Evolutionary conservation across 2,797 vertebrate genomes (phyloP).

Genomic region (Paedocypris micromegethes): DNA sequence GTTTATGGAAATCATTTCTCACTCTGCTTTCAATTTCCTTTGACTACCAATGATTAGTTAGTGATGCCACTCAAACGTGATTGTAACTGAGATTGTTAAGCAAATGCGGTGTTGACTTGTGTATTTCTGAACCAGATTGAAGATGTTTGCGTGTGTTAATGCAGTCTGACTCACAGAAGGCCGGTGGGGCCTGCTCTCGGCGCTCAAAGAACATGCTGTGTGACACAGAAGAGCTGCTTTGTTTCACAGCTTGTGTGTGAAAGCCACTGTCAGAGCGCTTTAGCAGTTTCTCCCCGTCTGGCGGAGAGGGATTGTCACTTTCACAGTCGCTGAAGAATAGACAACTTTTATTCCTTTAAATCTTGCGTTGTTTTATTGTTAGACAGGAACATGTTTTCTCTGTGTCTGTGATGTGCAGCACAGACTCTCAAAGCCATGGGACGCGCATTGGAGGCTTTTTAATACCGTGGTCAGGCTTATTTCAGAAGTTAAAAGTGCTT

Average conservation of each 20-base stretch:
- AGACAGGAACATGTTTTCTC: neutral
- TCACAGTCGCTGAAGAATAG: constrained; percentile 38
- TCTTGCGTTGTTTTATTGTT: constrained; percentile 27
- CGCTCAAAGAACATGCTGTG: constrained; percentile 63
- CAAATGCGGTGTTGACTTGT: neutral
- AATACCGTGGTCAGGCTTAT: constrained; percentile 19
- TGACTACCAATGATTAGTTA: too few relatives aligned
- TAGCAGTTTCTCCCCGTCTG: constrained; percentile 20
- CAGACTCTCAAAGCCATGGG: neutral
- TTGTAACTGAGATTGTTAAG: neutral
- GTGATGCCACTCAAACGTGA: too few relatives aligned
- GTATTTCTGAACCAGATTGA: constrained; percentile 31
- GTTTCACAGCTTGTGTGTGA: constrained; percentile 56
- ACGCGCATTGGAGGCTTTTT: constrained; percentile 13
- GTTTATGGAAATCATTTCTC: too few relatives aligned
- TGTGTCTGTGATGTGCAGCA: neutral
- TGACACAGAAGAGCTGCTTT: constrained; percentile 64
- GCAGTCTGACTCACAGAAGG: constrained; percentile 61
- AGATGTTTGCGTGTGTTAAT: constrained; percentile 40
- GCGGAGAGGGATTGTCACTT: constrained; percentile 41
- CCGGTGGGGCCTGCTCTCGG: constrained; percentile 54
- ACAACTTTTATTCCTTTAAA: constrained; percentile 33
- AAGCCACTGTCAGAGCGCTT: constrained; percentile 48
- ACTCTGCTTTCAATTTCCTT: too few relatives aligned
- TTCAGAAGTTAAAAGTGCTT: constrained; percentile 10